These are phyloP conservation scores for Paradisaea rubra DNA, from an alignment of 2,113 vertebrate species.

Conservation along the genomic window DNA sequence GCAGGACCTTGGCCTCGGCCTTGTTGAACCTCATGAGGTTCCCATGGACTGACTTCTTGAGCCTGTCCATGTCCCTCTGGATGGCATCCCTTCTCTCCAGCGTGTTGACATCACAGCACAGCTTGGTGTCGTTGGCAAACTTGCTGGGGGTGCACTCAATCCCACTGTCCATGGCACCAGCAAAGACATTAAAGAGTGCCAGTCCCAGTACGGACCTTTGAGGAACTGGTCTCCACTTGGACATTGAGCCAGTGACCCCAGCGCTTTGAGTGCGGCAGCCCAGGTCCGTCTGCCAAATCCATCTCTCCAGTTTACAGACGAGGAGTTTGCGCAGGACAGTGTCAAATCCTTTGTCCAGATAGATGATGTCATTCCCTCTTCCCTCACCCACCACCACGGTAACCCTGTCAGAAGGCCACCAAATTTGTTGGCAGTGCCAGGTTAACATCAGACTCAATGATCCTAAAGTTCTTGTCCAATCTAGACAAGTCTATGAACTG, in stretches of 20 bases:
- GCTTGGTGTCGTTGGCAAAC: background rate
- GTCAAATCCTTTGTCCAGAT: background rate
- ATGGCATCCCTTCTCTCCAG: background rate
- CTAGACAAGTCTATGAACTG: background rate
- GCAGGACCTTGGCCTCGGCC: background rate
- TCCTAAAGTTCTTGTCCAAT: background rate
- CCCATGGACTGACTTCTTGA: background rate
- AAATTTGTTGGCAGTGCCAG: background rate
- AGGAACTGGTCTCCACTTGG: background rate
- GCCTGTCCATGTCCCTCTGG: background rate
- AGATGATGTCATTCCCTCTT: background rate
- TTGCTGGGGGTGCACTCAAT: background rate
- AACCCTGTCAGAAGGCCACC: background rate
- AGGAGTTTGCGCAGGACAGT: background rate
- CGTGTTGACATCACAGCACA: rapidly evolving
- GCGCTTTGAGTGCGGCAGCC: background rate
- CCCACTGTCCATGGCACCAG: background rate
- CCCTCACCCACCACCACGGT: background rate
- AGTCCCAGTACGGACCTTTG: background rate
- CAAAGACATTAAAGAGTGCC: background rate
- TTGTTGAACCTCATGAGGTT: background rate
- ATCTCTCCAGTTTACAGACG: background rate
- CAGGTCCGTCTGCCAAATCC: background rate
- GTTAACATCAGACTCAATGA: background rate
- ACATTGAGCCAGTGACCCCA: background rate